phyloP scores from a whole-genome alignment of 2,888 invertebrate species.

The Escarpia spicata region DNA sequence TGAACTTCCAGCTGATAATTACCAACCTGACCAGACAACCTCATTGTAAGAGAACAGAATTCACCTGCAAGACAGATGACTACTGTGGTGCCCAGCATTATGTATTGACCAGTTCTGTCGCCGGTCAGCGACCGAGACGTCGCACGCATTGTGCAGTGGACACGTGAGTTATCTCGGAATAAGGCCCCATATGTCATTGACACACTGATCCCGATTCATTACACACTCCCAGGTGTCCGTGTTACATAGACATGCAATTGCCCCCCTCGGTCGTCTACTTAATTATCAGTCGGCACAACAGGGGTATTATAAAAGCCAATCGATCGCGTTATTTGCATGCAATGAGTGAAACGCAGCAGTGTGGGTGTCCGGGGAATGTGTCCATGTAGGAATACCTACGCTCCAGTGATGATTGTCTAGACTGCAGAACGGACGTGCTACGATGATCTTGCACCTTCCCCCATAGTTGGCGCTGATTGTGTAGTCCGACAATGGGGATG shows the following conservation, averaged over 20 bases:
- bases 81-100: background rate
- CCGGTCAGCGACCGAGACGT: background rate
- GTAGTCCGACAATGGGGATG: background rate
- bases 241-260: background rate
- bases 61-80: background rate
- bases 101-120: background rate
- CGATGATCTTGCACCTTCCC: background rate
- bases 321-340: background rate
- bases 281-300: background rate
- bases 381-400: background rate
- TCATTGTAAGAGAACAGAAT: background rate
- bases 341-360: background rate
- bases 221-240: background rate
- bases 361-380: background rate
- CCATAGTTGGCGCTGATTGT: background rate
- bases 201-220: background rate
- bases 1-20: no score
- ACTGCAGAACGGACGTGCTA: background rate
- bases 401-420: background rate
- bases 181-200: background rate
- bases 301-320: background rate
- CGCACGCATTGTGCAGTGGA: background rate
- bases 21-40: no score
- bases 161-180: background rate
- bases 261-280: background rate